Evolutionary conservation across 2,888 invertebrate genomes (phyloP).

Genomic region (Pheosia tremula): DNA sequence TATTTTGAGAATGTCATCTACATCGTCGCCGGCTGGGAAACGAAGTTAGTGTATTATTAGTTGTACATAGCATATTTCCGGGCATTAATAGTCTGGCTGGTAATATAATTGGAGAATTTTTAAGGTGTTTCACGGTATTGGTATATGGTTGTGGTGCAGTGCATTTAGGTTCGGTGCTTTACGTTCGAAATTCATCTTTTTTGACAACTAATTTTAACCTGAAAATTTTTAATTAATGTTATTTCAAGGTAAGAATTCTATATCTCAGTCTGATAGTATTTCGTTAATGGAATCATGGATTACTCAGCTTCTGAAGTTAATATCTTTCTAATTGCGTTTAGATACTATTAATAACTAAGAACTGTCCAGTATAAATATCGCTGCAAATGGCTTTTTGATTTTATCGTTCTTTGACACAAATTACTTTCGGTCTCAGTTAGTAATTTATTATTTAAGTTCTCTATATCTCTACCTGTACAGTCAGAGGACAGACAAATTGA

Average conservation of each 20-base stretch:
- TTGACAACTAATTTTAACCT: background rate
- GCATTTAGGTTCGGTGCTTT: background rate
- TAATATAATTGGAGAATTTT: constrained; percentile 6
- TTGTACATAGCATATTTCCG: constrained; percentile 34
- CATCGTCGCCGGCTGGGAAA: constrained; percentile 65
- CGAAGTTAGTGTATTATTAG: constrained; percentile 74
- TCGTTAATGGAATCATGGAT: constrained; percentile 24
- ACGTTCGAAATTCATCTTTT: background rate
- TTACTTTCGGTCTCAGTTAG: background rate
- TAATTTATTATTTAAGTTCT: background rate
- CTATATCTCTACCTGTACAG: background rate
- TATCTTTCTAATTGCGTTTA: constrained; percentile 18
- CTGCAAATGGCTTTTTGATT: constrained; percentile 3
- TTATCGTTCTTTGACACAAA: background rate
- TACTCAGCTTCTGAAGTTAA: constrained; percentile 16
- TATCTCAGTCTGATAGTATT: background rate
- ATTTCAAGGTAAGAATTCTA: background rate
- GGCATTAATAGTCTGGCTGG: constrained; percentile 25
- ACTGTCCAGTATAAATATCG: constrained; percentile 15
- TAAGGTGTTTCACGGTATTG: background rate
- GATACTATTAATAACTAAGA: constrained; percentile 17
- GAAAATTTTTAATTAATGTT: background rate
- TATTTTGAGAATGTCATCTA: constrained; percentile 76
- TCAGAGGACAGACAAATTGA: too few species aligned
- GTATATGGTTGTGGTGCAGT: background rate